Evolutionary conservation across 2,797 vertebrate species (phyloP), one percentile per base, ranked within the genome.

Genomic region (Enteromius unitaeniatus): DNA sequence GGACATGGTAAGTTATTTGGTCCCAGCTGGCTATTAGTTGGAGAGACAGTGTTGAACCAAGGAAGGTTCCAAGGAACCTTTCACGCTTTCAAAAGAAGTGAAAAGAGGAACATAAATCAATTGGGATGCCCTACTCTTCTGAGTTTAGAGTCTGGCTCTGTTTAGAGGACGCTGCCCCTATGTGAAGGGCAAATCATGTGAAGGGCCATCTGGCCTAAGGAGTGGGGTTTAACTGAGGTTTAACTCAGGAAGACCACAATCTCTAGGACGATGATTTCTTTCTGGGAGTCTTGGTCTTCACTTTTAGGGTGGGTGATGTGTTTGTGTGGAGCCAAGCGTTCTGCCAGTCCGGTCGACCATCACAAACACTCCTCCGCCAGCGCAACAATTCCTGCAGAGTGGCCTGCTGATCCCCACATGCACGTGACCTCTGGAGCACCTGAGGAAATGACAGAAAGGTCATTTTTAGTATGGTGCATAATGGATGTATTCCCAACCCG

Each of bases 301-400:
- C 94, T 87, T 92, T 90, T 19, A 91, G 89, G 13, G 94, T 96
- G 84, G 97, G 95, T 75, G 94, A 94, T 78, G 94, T 85, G 7
- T 93, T 91, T 84, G 94, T 93, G 68, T 92, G 93, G 89, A 95
- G 91, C 78, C 95, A 93, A 62, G 93, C 93, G 17, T 92, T 94
- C 89, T 95, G 96, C 96, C 96, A 97, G 83, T 93, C 93, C 10
- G 90, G 92, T 65, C 83, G 90, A 82, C 95, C 94, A 91, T 97
- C 97, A 80, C 96, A 96, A 85, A 97, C 95, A 90, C 91, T 93
- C 89, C 95, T 94, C 79, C 96, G 94, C 96, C 96, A 96, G 34
- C 95, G 95, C 88, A 98, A 92, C 79, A 97, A 94, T 89, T 98
- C 96, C 88, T 93, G 94, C 40, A 97, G 92, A 86, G 96, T 90